phyloP scores from a whole-genome alignment of 2,797 vertebrate genomes.

The Malurus splendens region DNA sequence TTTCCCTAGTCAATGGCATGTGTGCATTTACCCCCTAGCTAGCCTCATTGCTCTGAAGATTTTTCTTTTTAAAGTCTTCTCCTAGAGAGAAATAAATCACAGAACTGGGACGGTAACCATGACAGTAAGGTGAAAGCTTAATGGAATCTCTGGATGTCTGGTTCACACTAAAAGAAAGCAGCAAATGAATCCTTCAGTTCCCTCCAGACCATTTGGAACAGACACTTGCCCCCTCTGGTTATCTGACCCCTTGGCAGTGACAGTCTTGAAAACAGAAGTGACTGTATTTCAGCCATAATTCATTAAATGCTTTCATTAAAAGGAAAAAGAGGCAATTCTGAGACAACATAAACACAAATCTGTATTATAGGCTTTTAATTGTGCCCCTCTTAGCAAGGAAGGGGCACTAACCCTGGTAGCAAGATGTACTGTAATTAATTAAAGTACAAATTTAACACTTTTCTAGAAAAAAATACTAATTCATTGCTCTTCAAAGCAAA shows the following conservation, averaged over 20 bases:
- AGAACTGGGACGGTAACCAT: conserved; percentile 11
- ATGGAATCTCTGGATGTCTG: conserved; percentile 12
- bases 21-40: not conserved
- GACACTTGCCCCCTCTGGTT: not conserved
- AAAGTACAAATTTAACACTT: not conserved
- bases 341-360: not conserved
- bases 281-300: conserved; percentile 5
- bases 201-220: conserved; percentile 26
- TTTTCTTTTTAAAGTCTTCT: not conserved
- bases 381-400: not conserved
- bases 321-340: not conserved
- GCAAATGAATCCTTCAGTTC: conserved; percentile 19
- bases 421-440: not conserved
- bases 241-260: conserved; percentile 42
- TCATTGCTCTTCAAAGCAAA: not conserved
- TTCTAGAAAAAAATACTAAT: not conserved
- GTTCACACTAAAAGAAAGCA: conserved; percentile 25
- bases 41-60: not conserved
- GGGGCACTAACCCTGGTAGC: not conserved
- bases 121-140: conserved; percentile 40
- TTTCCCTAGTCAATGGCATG: not conserved
- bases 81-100: conserved; percentile 18
- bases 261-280: conserved; percentile 27
- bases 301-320: conserved; percentile 17
- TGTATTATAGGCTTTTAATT: not conserved